These are phyloP conservation scores for Colletes latitarsis DNA, from an alignment of 1,140 invertebrate species.

Conservation along the genomic window DNA sequence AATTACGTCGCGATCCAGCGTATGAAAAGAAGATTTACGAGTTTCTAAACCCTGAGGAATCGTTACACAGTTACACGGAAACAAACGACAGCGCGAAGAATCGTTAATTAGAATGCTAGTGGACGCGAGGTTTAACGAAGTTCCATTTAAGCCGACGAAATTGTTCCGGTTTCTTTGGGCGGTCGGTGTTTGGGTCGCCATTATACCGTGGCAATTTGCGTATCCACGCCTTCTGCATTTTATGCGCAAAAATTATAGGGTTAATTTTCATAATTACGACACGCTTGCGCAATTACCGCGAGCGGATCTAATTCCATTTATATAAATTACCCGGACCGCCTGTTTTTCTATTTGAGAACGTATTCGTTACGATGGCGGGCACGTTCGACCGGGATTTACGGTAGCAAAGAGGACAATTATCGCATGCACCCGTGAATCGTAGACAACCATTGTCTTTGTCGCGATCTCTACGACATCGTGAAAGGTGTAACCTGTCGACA, in stretches of 20 bases:
- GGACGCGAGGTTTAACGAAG: neutral
- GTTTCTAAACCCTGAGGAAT: too few species aligned
- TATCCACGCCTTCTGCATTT: neutral
- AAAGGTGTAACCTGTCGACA: too few species aligned
- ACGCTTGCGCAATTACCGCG: neutral
- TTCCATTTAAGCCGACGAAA: neutral
- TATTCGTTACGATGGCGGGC: too few species aligned
- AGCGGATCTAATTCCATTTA: neutral
- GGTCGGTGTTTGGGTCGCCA: slow-evolving; percentile 9
- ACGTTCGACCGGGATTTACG: too few species aligned
- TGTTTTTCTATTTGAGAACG: neutral
- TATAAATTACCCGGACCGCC: neutral
- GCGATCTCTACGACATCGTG: too few species aligned
- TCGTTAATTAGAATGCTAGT: slow-evolving; percentile 12
- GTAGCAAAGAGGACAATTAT: too few species aligned
- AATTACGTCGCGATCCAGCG: too few species aligned
- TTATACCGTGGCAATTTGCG: slow-evolving; percentile 33
- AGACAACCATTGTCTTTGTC: too few species aligned
- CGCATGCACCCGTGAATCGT: too few species aligned
- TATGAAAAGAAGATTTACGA: neutral
- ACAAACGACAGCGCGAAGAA: neutral
- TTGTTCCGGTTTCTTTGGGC: slow-evolving; percentile 22
- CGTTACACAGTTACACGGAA: neutral
- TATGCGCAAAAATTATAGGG: slow-evolving; percentile 17
- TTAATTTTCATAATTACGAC: slow-evolving; percentile 18